A percentile compares a stretch with the other conserved stretches of the same genome.
phyloP scores from a whole-genome alignment of 2,888 invertebrate genomes.

The Lomographa bimaculata region DNA sequence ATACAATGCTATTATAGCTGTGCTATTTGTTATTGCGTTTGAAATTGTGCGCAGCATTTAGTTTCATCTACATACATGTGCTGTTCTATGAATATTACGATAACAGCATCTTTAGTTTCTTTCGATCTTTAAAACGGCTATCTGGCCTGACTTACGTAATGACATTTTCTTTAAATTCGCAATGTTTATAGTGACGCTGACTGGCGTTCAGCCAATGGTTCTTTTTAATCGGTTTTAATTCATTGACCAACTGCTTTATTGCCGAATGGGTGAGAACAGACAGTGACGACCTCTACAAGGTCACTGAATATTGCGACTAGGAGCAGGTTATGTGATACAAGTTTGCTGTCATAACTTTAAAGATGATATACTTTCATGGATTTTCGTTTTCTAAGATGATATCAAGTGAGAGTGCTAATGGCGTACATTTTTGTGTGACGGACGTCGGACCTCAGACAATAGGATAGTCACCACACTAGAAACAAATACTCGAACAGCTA shows the following conservation, averaged over 20 bases:
- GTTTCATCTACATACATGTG: no score
- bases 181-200: slow-evolving; percentile 74
- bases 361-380: slow-evolving; percentile 2
- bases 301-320: slow-evolving; percentile 51
- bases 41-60: no score
- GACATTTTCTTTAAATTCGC: slow-evolving; percentile 75
- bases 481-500: no score
- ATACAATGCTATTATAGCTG: no score
- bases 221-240: slow-evolving; percentile 79
- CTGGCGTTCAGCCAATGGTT: slow-evolving; percentile 73
- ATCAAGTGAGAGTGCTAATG: no score
- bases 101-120: slow-evolving; percentile 22
- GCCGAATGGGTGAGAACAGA: slow-evolving; percentile 65
- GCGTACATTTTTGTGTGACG: no score
- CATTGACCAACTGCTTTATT: slow-evolving; percentile 77
- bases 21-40: no score
- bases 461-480: no score
- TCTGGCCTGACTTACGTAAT: slow-evolving; percentile 60
- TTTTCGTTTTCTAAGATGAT: neutral
- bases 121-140: slow-evolving; percentile 39
- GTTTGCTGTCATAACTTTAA: slow-evolving; percentile 5
- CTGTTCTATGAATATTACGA: slow-evolving; percentile 8
- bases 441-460: no score
- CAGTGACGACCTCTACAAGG: slow-evolving; percentile 72
- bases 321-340: slow-evolving; percentile 37